Evolutionary conservation across 2,888 invertebrate genomes (phyloP).

Genomic region (Amaurobius ferox): DNA sequence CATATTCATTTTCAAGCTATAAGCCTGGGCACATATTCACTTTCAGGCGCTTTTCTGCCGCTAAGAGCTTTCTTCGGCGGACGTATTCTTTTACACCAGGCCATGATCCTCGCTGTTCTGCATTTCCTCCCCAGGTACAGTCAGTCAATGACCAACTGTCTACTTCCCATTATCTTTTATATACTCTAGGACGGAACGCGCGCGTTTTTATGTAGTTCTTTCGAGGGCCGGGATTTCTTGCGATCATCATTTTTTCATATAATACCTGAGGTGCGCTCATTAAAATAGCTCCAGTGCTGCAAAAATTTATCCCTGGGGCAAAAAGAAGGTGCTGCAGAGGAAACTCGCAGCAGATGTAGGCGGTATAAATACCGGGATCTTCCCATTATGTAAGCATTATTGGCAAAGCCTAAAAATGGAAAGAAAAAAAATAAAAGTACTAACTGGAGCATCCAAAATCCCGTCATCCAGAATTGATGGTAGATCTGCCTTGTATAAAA

Average conservation of each 20-base stretch:
- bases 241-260: constrained; percentile 71
- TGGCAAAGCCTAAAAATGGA: constrained; percentile 51
- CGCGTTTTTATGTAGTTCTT: constrained; percentile 55
- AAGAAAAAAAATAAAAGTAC: constrained; percentile 41
- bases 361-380: constrained; percentile 45
- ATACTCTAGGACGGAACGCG: constrained; percentile 18
- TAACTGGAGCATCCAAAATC: constrained; percentile 17
- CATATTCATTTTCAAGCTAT: constrained; percentile 71
- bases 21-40: constrained; percentile 64
- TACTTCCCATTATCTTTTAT: constrained; percentile 63
- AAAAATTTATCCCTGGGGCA: constrained; percentile 56
- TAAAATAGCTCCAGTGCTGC: constrained; percentile 63
- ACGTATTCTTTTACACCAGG: constrained; percentile 13
- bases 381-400: constrained; percentile 62
- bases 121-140: constrained; percentile 28
- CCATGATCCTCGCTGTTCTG: constrained; percentile 26
- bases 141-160: constrained; percentile 64
- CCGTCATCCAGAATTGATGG: constrained; percentile 20
- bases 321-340: constrained; percentile 27
- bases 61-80: constrained; percentile 32
- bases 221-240: constrained; percentile 44
- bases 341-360: constrained; percentile 11
- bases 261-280: constrained; percentile 58
- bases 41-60: constrained; percentile 40
- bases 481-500: constrained; percentile 41